Conservation (phyloP, 2,888 invertebrate genomes). For the Helicoverpa assulta region DNA sequence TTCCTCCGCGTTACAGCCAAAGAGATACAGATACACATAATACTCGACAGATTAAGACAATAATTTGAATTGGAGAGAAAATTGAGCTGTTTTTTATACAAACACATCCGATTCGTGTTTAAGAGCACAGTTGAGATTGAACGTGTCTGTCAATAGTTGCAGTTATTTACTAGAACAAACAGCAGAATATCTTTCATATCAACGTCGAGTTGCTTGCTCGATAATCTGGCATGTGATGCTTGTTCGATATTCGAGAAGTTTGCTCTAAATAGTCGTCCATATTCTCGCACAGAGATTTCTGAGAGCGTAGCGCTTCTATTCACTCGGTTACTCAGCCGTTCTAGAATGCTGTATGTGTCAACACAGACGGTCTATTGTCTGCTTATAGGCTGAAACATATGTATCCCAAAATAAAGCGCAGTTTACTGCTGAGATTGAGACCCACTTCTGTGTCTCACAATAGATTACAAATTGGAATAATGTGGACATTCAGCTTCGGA, state of each 20-base stretch:
- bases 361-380: slow-evolving; percentile 46
- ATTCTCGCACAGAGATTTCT: slow-evolving; percentile 19
- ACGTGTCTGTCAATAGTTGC: slow-evolving; percentile 52
- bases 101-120: slow-evolving; percentile 18
- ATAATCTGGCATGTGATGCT: slow-evolving; percentile 30
- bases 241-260: slow-evolving; percentile 43
- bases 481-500: slow-evolving; percentile 10
- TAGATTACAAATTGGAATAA: slow-evolving; percentile 28
- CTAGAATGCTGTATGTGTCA: slow-evolving; percentile 47
- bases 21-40: slow-evolving; percentile 3
- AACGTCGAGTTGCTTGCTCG: slow-evolving; percentile 32
- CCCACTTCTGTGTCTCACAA: slow-evolving; percentile 27
- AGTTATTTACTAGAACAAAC: slow-evolving; percentile 38
- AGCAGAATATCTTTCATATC: slow-evolving; percentile 40
- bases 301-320: slow-evolving; percentile 17
- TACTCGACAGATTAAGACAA: slow-evolving; percentile 9
- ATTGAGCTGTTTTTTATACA: slow-evolving; percentile 26
- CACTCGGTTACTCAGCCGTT: slow-evolving; percentile 26
- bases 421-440: slow-evolving; percentile 19
- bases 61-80: slow-evolving; percentile 11
- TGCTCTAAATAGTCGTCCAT: slow-evolving; percentile 35
- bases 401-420: slow-evolving; percentile 47
- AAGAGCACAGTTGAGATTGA: slow-evolving; percentile 34
- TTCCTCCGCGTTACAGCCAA: not conserved
- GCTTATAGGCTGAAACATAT: slow-evolving; percentile 35